Percentiles rank a stretch among this genome's conserved stretches.
Conservation (phyloP, 2,888 invertebrate species). For the Philopedon plagiatum region DNA sequence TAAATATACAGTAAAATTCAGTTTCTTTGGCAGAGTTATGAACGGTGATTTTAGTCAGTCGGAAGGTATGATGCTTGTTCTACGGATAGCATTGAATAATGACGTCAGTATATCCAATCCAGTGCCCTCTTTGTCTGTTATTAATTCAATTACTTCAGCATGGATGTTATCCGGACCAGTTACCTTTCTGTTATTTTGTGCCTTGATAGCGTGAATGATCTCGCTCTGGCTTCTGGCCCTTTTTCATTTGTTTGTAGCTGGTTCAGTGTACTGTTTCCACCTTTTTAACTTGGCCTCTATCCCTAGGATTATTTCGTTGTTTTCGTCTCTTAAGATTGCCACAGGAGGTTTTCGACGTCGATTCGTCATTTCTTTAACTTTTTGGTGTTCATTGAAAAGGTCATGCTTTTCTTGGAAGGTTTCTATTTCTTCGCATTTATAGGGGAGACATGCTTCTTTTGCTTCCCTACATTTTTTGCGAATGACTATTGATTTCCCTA, state of each 20-base stretch:
- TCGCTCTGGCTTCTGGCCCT: no score
- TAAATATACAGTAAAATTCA: no score
- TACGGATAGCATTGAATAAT: constrained; percentile 7
- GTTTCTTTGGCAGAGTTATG: constrained; percentile 18
- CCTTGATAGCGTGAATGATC: no score
- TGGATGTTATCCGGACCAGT: constrained; percentile 1
- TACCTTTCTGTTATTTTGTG: constrained; percentile 14
- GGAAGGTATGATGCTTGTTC: neutral
- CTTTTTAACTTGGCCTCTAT: neutral
- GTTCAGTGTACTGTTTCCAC: constrained; percentile 1
- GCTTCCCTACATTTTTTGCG: no score
- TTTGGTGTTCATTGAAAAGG: constrained; percentile 4
- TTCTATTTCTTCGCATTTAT: no score
- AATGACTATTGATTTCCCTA: no score
- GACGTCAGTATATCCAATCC: constrained; percentile 8
- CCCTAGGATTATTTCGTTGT: neutral
- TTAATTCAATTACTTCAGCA: neutral
- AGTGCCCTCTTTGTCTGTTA: constrained; percentile 10
- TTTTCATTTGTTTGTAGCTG: no score
- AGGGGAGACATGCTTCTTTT: no score
- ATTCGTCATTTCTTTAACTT: constrained; percentile 13
- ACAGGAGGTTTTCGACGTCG: neutral
- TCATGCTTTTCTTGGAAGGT: constrained; percentile 12
- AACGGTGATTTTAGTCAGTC: neutral
- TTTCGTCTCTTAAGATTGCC: constrained; percentile 3